These are phyloP conservation scores for Scartelaos histophorus DNA, from an alignment of 2,113 vertebrate species.

Conservation along the genomic window DNA sequence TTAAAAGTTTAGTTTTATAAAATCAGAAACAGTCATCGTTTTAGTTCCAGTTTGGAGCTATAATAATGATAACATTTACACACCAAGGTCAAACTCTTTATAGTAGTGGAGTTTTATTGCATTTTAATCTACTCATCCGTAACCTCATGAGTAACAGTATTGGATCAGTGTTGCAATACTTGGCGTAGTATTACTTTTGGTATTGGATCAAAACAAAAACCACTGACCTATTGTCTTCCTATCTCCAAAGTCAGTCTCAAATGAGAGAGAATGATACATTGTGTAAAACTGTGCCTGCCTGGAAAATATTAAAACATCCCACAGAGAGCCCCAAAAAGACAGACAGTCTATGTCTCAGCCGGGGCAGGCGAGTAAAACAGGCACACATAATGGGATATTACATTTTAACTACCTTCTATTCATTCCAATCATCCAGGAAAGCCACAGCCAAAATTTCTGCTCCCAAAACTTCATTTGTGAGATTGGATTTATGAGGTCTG, in stretches of 20 bases:
- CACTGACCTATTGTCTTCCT: not conserved
- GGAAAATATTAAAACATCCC: constrained; percentile 53
- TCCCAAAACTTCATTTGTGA: constrained; percentile 75
- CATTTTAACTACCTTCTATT: constrained; percentile 79
- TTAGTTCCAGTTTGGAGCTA: no score
- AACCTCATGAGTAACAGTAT: no score
- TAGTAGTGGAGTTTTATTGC: no score
- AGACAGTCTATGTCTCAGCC: constrained; percentile 43
- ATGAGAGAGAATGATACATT: not conserved
- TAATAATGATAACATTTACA: no score
- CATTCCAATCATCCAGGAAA: constrained; percentile 76
- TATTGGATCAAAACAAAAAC: no score
- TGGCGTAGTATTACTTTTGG: no score
- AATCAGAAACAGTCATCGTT: no score
- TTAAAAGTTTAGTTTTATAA: no score
- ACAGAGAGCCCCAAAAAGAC: constrained; percentile 36
- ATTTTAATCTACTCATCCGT: no score
- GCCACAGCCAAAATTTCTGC: constrained; percentile 70
- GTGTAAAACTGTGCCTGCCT: constrained; percentile 44
- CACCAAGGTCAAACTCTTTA: no score
- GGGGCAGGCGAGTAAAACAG: constrained; percentile 73
- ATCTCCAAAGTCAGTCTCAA: not conserved
- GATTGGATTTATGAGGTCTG: constrained; percentile 74
- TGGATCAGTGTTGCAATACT: no score
- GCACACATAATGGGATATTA: constrained; percentile 79